Evolutionary conservation across 2,888 invertebrate species (phyloP).

Genomic region (Siphonodentalium dalli): DNA sequence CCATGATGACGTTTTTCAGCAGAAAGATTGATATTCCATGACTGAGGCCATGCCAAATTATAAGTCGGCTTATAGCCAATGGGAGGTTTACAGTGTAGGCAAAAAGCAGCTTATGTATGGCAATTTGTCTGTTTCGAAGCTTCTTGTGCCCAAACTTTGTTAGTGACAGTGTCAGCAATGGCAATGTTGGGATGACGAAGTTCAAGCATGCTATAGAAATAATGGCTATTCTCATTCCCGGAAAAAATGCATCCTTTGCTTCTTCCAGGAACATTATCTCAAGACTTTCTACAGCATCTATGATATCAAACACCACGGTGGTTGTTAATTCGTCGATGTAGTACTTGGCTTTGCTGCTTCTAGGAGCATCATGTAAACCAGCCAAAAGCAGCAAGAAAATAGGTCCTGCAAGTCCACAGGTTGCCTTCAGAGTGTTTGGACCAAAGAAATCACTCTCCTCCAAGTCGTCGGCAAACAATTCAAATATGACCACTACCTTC

Average conservation of each 20-base stretch:
- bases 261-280: conserved; percentile 65
- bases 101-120: conserved; percentile 67
- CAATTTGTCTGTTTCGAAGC: conserved; percentile 44
- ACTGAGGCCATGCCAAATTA: conserved; percentile 67
- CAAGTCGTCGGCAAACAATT: conserved; percentile 52
- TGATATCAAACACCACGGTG: conserved; percentile 69
- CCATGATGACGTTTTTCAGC: conserved; percentile 70
- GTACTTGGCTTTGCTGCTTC: conserved; percentile 66
- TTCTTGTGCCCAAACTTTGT: conserved; percentile 64
- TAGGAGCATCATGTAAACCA: conserved; percentile 68
- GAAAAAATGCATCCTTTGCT: conserved; percentile 36
- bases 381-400: conserved; percentile 69
- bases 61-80: conserved; percentile 68
- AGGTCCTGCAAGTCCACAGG: conserved; percentile 66
- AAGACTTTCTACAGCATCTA: conserved; percentile 70
- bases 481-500: conserved; percentile 68
- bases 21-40: conserved; percentile 69
- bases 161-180: conserved; percentile 68
- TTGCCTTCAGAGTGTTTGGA: conserved; percentile 57
- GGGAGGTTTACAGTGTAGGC: conserved; percentile 69
- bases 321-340: conserved; percentile 68
- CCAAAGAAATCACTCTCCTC: conserved; percentile 65
- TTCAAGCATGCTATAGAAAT: conserved; percentile 69
- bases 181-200: conserved; percentile 69
- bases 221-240: conserved; percentile 65